Conservation (phyloP, 2,888 invertebrate species). For the Galerucella pusilla region DNA sequence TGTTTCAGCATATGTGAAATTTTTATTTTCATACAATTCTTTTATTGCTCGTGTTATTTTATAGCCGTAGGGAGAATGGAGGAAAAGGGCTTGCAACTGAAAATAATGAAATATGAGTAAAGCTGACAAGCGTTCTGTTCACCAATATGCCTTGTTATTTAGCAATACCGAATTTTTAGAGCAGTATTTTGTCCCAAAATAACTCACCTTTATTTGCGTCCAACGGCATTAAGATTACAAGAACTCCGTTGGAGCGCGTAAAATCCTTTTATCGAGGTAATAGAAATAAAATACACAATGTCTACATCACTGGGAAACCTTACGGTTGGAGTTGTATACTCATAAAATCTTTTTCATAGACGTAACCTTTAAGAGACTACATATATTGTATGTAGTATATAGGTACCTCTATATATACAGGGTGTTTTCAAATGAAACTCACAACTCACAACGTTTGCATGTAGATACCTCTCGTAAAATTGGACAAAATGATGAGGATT, state of each 20-base stretch:
- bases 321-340: conserved; percentile 48
- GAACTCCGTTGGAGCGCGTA: conserved; percentile 49
- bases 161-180: conserved; percentile 30
- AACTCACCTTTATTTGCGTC: conserved; percentile 49
- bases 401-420: no score
- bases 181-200: conserved; percentile 40
- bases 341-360: conserved; percentile 47
- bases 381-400: background rate
- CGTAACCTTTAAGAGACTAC: conserved; percentile 30
- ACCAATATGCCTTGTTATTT: conserved; percentile 33
- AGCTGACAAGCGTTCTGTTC: conserved; percentile 35
- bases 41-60: conserved; percentile 23
- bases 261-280: conserved; percentile 51
- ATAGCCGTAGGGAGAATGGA: conserved; percentile 19
- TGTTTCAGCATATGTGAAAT: conserved; percentile 12
- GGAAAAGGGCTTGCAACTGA: conserved; percentile 26
- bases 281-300: conserved; percentile 50
- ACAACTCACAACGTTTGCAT: no score
- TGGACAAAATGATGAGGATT: no score
- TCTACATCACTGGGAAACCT: conserved; percentile 49
- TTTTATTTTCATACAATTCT: conserved; percentile 5
- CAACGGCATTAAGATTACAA: conserved; percentile 51
- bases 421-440: no score
- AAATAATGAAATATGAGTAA: conserved; percentile 40
- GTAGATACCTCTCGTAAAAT: no score